Conservation (phyloP, 1,140 invertebrate genomes). For the Drosophila triauraria region DNA sequence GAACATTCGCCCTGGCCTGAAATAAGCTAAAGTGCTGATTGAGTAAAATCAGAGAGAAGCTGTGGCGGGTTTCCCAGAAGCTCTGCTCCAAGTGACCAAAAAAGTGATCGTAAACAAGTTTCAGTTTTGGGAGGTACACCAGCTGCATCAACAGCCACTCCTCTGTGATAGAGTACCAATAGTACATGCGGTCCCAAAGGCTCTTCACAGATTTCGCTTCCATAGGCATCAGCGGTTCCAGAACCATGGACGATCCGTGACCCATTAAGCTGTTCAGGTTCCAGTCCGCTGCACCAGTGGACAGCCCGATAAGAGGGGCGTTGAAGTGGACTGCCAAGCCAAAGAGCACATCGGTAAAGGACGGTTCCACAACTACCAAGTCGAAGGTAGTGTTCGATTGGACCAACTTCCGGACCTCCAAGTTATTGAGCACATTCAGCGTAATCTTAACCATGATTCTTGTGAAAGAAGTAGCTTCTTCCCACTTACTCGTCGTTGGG, state of each 20-base stretch:
- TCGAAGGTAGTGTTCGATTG: slow-evolving; percentile 47
- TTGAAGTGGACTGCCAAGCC: slow-evolving; percentile 56
- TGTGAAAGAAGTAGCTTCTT: slow-evolving; percentile 10
- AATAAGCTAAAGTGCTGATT: slow-evolving; percentile 75
- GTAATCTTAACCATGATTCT: slow-evolving; percentile 20
- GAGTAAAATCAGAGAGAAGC: slow-evolving; percentile 61
- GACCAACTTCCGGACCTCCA: slow-evolving; percentile 40
- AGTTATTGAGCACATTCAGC: slow-evolving; percentile 42
- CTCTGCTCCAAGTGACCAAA: slow-evolving; percentile 52
- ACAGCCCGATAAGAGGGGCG: no score
- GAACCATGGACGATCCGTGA: no score
- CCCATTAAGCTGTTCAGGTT: no score
- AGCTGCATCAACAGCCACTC: slow-evolving; percentile 62
- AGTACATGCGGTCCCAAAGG: slow-evolving; percentile 49
- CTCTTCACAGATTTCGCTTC: neutral
- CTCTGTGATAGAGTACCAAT: slow-evolving; percentile 50
- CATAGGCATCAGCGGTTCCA: slow-evolving; percentile 33
- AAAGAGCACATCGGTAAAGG: slow-evolving; percentile 38
- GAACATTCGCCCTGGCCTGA: slow-evolving; percentile 61
- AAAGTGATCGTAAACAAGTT: slow-evolving; percentile 47
- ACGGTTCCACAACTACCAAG: slow-evolving; percentile 52
- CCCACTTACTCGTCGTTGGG: slow-evolving; percentile 10
- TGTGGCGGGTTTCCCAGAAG: slow-evolving; percentile 47
- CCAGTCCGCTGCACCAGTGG: no score
- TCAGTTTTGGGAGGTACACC: slow-evolving; percentile 34